Percentiles rank a stretch among this genome's conserved stretches.
Conservation (phyloP, 2,113 vertebrate genomes). For the Ancistrus triradiatus region DNA sequence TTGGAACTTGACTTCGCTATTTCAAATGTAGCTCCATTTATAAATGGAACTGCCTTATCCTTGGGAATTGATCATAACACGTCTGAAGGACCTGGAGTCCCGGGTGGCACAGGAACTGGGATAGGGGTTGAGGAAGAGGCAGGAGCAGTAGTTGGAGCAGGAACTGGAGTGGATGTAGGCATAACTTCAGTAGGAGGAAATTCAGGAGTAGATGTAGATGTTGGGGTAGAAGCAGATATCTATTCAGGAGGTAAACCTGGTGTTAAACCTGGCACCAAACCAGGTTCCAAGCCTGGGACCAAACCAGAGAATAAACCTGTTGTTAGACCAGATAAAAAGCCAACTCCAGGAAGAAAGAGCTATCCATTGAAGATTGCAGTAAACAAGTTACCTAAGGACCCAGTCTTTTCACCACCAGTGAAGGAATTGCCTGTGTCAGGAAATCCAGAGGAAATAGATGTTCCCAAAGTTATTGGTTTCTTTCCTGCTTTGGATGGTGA, state of each 20-base stretch:
- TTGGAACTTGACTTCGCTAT: constrained; percentile 67
- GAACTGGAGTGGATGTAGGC: constrained; percentile 2
- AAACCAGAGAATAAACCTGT: constrained; percentile 31
- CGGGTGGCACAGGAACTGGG: constrained; percentile 9
- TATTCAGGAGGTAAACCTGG: constrained; percentile 15
- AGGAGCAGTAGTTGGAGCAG: constrained; percentile 24
- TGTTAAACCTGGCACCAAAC: constrained; percentile 16
- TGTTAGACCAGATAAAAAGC: constrained; percentile 31
- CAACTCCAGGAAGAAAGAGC: constrained; percentile 43
- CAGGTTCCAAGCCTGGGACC: constrained; percentile 1
- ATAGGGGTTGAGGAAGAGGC: not conserved
- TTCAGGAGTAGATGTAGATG: not conserved
- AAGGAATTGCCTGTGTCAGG: constrained; percentile 63
- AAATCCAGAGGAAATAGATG: constrained; percentile 47
- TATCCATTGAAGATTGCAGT: constrained; percentile 70
- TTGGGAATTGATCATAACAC: constrained; percentile 22
- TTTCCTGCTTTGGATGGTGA: constrained; percentile 78
- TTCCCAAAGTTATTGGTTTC: constrained; percentile 61
- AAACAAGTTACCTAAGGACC: constrained; percentile 75
- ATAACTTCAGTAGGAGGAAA: no score
- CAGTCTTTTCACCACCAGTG: constrained; percentile 67
- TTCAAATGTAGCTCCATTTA: constrained; percentile 71
- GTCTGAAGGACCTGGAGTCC: not conserved
- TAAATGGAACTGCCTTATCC: constrained; percentile 53
- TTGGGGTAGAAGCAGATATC: constrained; percentile 1